phyloP scores from a whole-genome alignment of 1,140 invertebrate genomes.

The Babylonia areolata region DNA sequence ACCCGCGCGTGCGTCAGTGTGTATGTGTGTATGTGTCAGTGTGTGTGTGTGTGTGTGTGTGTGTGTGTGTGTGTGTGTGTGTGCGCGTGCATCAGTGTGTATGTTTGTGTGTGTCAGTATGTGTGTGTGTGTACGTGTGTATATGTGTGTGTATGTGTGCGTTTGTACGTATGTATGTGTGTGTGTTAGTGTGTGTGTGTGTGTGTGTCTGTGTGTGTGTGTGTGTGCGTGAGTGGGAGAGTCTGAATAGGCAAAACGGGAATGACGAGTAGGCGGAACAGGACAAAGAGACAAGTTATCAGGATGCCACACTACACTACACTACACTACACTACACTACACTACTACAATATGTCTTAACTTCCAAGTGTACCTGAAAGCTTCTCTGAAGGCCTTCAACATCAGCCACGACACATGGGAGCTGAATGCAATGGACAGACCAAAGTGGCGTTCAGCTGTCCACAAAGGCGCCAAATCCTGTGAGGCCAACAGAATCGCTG shows the following conservation, averaged over 20 bases:
- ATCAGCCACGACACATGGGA: too few relatives aligned
- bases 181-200: constrained; percentile 5
- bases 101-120: not conserved
- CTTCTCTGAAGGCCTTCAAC: too few relatives aligned
- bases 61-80: constrained; percentile 20
- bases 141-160: constrained; percentile 9
- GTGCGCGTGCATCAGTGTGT: not conserved
- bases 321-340: too few relatives aligned
- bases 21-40: constrained; percentile 15
- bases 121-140: constrained; percentile 13
- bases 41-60: constrained; percentile 24
- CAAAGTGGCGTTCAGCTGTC: too few relatives aligned
- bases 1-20: not conserved
- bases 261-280: too few relatives aligned
- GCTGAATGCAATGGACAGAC: too few relatives aligned
- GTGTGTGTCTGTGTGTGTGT: not conserved
- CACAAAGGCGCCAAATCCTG: too few relatives aligned
- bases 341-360: too few relatives aligned
- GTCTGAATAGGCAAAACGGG: too few relatives aligned
- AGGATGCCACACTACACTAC: too few relatives aligned
- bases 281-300: not conserved
- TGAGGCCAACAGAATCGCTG: too few relatives aligned
- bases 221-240: not conserved
- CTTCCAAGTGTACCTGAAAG: too few relatives aligned
- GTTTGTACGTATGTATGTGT: not conserved